phyloP scores from a whole-genome alignment of 1,140 invertebrate species.

The Spodoptera frugiperda region DNA sequence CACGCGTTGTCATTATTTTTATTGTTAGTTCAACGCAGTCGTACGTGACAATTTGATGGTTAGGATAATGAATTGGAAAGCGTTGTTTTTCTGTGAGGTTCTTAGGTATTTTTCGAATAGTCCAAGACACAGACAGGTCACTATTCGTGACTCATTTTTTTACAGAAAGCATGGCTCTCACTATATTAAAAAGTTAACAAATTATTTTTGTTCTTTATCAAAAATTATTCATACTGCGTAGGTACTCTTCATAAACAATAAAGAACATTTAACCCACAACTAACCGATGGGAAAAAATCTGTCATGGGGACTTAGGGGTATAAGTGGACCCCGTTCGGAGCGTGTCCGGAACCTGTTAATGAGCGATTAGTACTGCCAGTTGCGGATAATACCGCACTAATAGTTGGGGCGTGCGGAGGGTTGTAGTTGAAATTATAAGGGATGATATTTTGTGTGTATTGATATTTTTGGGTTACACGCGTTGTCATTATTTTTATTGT shows the following conservation, averaged over 20 bases:
- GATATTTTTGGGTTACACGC: conserved; percentile 51
- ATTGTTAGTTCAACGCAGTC: conserved; percentile 7
- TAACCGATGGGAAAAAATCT: conserved; percentile 41
- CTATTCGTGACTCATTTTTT: no score
- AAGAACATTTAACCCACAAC: conserved; percentile 32
- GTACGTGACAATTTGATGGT: conserved; percentile 23
- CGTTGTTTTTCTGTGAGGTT: no score
- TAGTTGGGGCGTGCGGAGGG: conserved; percentile 71
- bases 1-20: conserved; percentile 25
- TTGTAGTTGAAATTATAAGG: conserved; percentile 62
- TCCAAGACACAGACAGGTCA: no score
- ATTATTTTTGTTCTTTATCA: no score
- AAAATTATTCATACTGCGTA: no score
- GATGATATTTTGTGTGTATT: conserved; percentile 58
- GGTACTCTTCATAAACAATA: conserved; percentile 14
- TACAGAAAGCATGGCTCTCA: no score
- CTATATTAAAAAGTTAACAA: no score
- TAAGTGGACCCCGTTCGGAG: conserved; percentile 69
- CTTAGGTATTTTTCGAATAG: no score
- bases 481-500: conserved; percentile 26
- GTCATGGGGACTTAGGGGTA: conserved; percentile 39
- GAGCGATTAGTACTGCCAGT: conserved; percentile 84
- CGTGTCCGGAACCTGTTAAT: conserved; percentile 80
- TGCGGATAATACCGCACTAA: conserved; percentile 80
- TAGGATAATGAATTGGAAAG: background rate